Percentiles rank a stretch among this genome's conserved stretches.
Conservation (phyloP, 92 coral and sea anemone species). For the Porites rus region DNA sequence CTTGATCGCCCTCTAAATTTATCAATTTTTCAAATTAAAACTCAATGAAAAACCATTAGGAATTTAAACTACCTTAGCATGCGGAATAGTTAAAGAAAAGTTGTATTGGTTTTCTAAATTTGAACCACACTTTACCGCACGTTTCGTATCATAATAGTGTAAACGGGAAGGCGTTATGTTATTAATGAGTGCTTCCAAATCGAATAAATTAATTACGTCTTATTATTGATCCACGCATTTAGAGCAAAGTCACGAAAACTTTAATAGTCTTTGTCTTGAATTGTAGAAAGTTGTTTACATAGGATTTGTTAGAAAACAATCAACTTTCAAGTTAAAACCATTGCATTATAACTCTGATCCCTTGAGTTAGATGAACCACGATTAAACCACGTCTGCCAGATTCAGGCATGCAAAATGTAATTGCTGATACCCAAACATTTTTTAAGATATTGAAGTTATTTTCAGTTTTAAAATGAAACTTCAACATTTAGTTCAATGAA, state of each 20-base stretch:
- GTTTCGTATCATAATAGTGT: background rate
- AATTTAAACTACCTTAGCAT: background rate
- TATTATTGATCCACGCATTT: constrained; percentile 16
- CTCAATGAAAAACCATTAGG: background rate
- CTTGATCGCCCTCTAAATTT: background rate
- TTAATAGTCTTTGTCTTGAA: background rate
- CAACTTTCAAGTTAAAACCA: background rate
- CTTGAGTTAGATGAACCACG: background rate
- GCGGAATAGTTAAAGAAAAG: background rate
- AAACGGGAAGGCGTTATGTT: background rate
- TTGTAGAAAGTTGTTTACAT: background rate
- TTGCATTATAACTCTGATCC: background rate
- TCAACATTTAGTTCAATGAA: background rate
- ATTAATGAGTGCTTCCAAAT: background rate
- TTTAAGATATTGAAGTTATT: background rate
- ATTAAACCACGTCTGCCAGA: too few species aligned
- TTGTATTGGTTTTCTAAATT: constrained; percentile 23
- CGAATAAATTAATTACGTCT: constrained; percentile 23
- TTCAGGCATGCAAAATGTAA: constrained; percentile 3
- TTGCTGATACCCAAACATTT: constrained; percentile 8
- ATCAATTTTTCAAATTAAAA: background rate
- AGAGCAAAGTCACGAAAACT: constrained; percentile 35
- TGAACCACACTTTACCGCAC: constrained; percentile 2
- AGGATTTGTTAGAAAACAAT: constrained; percentile 12
- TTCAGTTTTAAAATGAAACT: too few species aligned